A percentile compares a stretch with the other conserved stretches of the same genome.
These are phyloP conservation scores for Imbricaverruca yamaguchii DNA, from an alignment of 2,888 invertebrate genomes.

Conservation along the genomic window DNA sequence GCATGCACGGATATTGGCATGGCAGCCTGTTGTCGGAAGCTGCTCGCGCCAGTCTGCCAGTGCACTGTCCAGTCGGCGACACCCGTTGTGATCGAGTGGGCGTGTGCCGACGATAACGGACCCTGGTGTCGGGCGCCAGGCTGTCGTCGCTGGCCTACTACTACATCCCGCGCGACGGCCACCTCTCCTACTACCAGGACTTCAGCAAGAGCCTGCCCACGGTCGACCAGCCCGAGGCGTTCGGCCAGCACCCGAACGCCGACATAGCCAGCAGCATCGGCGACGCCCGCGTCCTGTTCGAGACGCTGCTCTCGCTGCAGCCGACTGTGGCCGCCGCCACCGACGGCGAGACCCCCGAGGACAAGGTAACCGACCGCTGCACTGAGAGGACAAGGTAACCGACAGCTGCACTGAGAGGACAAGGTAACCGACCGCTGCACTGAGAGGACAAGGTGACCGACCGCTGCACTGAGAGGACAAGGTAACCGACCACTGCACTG, in stretches of 20 bases:
- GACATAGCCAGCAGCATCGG: slow-evolving; percentile 78
- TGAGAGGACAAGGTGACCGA: no score
- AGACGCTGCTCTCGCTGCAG: slow-evolving; percentile 68
- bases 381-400: slow-evolving; percentile 33
- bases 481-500: no score
- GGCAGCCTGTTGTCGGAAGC: no score
- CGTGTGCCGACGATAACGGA: no score
- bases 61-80: no score
- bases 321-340: slow-evolving; percentile 53
- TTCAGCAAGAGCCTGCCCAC: slow-evolving; percentile 68
- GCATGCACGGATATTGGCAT: no score
- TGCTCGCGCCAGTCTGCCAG: no score
- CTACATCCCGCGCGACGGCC: slow-evolving; percentile 74
- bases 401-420: no score
- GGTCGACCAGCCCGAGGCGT: slow-evolving; percentile 74
- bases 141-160: slow-evolving; percentile 66
- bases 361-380: slow-evolving; percentile 56
- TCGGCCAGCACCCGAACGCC: slow-evolving; percentile 84
- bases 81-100: no score
- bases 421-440: no score
- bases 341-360: slow-evolving; percentile 57
- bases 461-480: no score
- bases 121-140: slow-evolving; percentile 45
- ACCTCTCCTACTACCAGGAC: slow-evolving; percentile 69
- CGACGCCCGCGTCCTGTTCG: slow-evolving; percentile 66